phyloP scores from a whole-genome alignment of 2,888 invertebrate genomes.

The Pyrgus malvae region DNA sequence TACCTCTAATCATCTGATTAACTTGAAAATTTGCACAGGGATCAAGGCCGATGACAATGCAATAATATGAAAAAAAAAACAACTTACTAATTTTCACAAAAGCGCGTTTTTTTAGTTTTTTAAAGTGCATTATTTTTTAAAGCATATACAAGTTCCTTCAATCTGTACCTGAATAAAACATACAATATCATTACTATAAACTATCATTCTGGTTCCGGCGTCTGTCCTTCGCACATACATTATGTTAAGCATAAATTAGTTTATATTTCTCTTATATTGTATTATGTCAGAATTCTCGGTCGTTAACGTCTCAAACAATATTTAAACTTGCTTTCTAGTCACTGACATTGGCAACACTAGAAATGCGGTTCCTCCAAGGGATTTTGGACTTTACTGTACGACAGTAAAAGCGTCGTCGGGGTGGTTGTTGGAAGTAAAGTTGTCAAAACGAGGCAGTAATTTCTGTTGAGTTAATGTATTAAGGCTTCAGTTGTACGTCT shows the following conservation, averaged over 20 bases:
- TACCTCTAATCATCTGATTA: no score
- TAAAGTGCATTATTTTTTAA: no score
- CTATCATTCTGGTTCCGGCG: conserved; percentile 5
- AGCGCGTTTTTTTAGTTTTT: no score
- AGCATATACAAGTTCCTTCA: not conserved
- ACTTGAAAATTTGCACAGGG: no score
- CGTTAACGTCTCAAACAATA: conserved; percentile 26
- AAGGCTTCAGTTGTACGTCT: not conserved
- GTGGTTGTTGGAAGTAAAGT: not conserved
- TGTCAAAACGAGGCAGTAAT: conserved; percentile 20
- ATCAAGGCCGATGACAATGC: no score
- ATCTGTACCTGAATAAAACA: not conserved
- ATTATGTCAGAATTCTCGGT: conserved; percentile 20
- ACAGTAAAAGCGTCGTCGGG: conserved; percentile 3
- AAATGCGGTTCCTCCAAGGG: not conserved
- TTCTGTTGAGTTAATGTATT: conserved; percentile 16
- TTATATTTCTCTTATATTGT: conserved; percentile 19
- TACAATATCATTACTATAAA: conserved; percentile 1
- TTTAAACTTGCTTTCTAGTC: conserved; percentile 24
- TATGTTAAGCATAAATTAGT: conserved; percentile 9
- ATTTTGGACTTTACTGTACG: not conserved
- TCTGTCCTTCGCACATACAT: conserved; percentile 18
- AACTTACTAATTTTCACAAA: no score
- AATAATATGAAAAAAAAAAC: no score
- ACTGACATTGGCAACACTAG: conserved; percentile 14